Conservation (phyloP, 1,140 invertebrate genomes). For the Orchesella cincta region DNA sequence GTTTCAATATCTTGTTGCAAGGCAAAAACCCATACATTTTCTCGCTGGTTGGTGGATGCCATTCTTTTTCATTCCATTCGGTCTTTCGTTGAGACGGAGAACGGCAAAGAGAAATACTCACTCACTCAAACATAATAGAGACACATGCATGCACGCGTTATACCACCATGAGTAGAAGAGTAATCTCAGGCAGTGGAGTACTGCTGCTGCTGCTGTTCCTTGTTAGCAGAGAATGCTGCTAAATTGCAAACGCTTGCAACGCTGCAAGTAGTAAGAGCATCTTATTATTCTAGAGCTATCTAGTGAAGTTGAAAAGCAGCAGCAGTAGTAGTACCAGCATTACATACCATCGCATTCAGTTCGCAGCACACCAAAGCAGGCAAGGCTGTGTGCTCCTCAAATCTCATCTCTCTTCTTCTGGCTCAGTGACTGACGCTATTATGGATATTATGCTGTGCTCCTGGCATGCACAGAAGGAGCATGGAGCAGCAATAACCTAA, state of each 20-base stretch:
- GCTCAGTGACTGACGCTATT: neutral
- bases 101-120: neutral
- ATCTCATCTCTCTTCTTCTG: neutral
- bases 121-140: neutral
- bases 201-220: neutral
- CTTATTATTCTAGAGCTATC: neutral
- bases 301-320: too few species aligned
- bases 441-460: too few species aligned
- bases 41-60: neutral
- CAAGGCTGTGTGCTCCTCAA: too few species aligned
- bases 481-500: too few species aligned
- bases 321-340: too few species aligned
- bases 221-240: neutral
- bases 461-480: too few species aligned
- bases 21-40: too few species aligned
- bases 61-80: neutral
- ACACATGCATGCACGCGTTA: neutral
- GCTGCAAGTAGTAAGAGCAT: constrained; percentile 2
- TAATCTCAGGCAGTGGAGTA: neutral
- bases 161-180: neutral
- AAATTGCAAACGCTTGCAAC: neutral
- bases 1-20: too few species aligned
- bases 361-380: too few species aligned
- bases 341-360: too few species aligned
- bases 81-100: neutral